A percentile compares a stretch with the other conserved stretches of the same genome.
These are phyloP conservation scores for Pasiphila rectangulata DNA, from an alignment of 2,888 invertebrate genomes.

Conservation along the genomic window DNA sequence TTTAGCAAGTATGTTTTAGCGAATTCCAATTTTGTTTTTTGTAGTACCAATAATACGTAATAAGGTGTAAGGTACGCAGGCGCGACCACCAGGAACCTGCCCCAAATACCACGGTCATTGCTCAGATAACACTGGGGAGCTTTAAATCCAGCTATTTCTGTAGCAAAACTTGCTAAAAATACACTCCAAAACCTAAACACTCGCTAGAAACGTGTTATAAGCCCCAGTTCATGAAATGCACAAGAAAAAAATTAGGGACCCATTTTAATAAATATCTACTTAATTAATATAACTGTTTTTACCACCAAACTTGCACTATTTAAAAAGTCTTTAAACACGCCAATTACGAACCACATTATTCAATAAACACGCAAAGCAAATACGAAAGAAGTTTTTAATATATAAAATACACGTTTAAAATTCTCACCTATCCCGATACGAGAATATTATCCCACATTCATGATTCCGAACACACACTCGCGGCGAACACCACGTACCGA, in stretches of 20 bases:
- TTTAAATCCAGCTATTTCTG: background rate
- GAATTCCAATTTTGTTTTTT: background rate
- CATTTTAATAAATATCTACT: no score
- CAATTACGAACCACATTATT: no score
- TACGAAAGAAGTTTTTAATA: background rate
- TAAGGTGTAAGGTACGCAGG: conserved; percentile 7
- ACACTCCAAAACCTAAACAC: background rate
- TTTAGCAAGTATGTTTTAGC: no score
- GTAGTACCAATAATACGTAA: conserved; percentile 8
- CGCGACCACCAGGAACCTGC: conserved; percentile 10
- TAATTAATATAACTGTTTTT: no score
- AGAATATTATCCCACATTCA: conserved; percentile 2
- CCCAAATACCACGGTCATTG: conserved; percentile 15
- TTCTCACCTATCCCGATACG: conserved; percentile 6
- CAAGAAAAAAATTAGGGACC: no score
- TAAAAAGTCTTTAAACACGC: no score
- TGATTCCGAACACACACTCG: background rate
- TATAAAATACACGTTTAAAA: background rate
- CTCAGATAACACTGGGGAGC: background rate
- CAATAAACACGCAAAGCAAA: background rate
- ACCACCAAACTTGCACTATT: no score
- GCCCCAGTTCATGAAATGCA: no score
- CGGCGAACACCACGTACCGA: background rate
- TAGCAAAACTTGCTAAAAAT: background rate
- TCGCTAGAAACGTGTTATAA: no score